Conservation (phyloP, 92 coral and sea anemone species). For the Epizoanthus illoricatus region DNA sequence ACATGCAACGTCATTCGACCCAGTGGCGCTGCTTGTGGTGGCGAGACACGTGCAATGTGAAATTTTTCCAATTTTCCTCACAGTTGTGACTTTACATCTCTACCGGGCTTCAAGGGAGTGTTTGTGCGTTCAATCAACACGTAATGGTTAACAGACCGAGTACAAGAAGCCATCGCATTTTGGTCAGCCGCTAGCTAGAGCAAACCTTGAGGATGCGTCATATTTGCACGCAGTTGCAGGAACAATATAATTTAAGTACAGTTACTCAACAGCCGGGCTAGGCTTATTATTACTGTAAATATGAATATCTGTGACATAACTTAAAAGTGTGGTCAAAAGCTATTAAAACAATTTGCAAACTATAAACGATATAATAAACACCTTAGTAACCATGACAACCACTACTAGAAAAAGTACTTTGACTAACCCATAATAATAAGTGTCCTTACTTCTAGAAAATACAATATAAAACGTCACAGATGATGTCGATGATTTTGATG, state of each 20-base stretch:
- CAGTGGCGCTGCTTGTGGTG: slow-evolving; percentile 57
- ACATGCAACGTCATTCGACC: slow-evolving; percentile 68
- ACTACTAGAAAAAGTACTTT: too few species aligned
- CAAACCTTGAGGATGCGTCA: slow-evolving; percentile 58
- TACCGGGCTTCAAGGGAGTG: neutral
- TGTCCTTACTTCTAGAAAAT: neutral
- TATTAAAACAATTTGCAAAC: too few species aligned
- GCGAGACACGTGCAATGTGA: slow-evolving; percentile 64
- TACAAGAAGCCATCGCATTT: slow-evolving; percentile 52
- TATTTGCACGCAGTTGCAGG: slow-evolving; percentile 72
- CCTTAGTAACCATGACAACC: too few species aligned
- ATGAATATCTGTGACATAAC: too few species aligned
- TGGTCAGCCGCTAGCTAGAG: slow-evolving; percentile 63
- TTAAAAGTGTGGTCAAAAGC: too few species aligned
- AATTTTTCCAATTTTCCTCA: slow-evolving; percentile 70
- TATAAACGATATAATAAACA: too few species aligned
- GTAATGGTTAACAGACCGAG: slow-evolving; percentile 59
- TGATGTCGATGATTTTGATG: too few species aligned
- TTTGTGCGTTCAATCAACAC: slow-evolving; percentile 57
- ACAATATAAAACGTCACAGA: neutral
- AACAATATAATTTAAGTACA: slow-evolving; percentile 56
- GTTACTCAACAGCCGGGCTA: slow-evolving; percentile 51
- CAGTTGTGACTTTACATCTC: slow-evolving; percentile 41
- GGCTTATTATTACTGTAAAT: neutral
- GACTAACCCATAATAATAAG: neutral